phyloP scores from a whole-genome alignment of 1,140 invertebrate genomes.

The Streblospio benedicti region DNA sequence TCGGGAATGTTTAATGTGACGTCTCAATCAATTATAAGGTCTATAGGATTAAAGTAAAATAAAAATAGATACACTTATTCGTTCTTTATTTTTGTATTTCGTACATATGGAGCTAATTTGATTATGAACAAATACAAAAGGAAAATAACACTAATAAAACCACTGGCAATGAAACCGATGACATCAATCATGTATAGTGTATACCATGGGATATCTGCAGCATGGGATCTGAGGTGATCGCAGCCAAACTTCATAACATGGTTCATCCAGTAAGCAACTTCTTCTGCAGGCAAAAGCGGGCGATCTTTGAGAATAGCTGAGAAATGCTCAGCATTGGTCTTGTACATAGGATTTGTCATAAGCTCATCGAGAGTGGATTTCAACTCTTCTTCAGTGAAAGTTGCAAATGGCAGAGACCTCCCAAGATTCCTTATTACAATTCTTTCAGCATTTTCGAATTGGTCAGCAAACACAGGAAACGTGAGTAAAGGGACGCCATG shows the following conservation, averaged over 20 bases:
- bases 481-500: constrained; percentile 28
- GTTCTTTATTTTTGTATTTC: too few relatives aligned
- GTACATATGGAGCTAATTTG: too few relatives aligned
- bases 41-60: too few relatives aligned
- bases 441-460: constrained; percentile 35
- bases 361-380: constrained; percentile 3
- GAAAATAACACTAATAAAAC: too few relatives aligned
- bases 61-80: too few relatives aligned
- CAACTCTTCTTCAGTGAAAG: constrained; percentile 11
- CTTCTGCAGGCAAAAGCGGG: not conserved
- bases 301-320: constrained; percentile 9
- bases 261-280: constrained; percentile 10
- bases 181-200: too few relatives aligned
- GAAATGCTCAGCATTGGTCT: not conserved
- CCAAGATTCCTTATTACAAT: constrained; percentile 29
- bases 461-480: constrained; percentile 32
- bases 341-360: not conserved
- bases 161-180: too few relatives aligned
- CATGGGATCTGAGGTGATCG: constrained; percentile 23
- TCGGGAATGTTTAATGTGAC: too few relatives aligned
- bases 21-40: too few relatives aligned
- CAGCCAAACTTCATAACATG: constrained; percentile 16
- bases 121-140: too few relatives aligned
- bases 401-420: constrained; percentile 2
- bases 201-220: constrained; percentile 23